Evolutionary conservation across 2,888 invertebrate species (phyloP), one percentile per base, ranked within the genome.

Genomic region (Kryphioiulus occultus): DNA sequence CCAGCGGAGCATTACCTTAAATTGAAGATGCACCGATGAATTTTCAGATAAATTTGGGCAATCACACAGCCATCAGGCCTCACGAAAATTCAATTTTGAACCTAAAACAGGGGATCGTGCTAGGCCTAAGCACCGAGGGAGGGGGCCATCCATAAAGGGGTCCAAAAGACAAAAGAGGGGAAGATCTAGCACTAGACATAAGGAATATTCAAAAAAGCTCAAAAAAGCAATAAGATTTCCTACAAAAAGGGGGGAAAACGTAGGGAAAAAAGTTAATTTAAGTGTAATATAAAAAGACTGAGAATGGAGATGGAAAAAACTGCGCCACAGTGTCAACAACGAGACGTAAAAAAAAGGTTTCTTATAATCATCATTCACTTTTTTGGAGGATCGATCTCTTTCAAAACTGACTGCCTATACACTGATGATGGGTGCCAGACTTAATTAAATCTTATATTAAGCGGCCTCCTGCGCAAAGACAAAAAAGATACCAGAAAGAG

Each of bases 401-500:
- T 78, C 78, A 78, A 78, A 78, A 78, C 78, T 78, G 78, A 12
- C 78, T 78, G 78, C 78, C 30, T 78, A 30, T 78, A 78, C 78
- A 78, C 30, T 78, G 78, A 78, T 78, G 78, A 78, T 78, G 30
- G 78, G 78, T 78, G 78, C 78, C 78, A 30, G 78, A 78, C 78
- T 78, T 78, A 78, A 78, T 78, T 78, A 78, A 78, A 78, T 78
- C 78, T 78, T 30, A 78, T 78, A 78, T 78, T 78, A 78, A 78
- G 15, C 78, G 17, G 78, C 78, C 7, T 15, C 26, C 30, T 30
- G 30, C 22, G 30, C 78, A 30, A 30, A 78, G 78, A 78, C 30
- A 78, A 78, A 78, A 78, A 78, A 30, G 78, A 30, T 78, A 15
- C 78, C 7, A 9, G 26, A 78, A 78, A 15, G 26, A n/a, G 44